These are phyloP conservation scores for Sphaerophoria taeniata DNA, from an alignment of 2,888 invertebrate genomes.

Conservation along the genomic window DNA sequence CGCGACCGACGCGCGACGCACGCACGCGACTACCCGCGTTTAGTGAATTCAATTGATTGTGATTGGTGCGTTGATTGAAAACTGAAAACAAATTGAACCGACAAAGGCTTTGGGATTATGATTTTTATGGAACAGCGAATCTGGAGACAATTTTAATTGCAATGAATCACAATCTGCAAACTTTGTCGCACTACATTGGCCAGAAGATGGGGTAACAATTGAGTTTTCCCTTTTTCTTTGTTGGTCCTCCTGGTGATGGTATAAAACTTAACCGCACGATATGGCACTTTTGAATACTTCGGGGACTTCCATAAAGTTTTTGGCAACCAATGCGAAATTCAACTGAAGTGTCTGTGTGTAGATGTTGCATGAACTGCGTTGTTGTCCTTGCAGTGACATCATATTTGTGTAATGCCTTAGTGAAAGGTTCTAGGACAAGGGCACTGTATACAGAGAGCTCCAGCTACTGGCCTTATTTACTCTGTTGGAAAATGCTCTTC, in stretches of 20 bases:
- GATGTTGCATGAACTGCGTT: neutral
- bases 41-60: constrained; percentile 51
- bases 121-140: constrained; percentile 47
- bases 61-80: constrained; percentile 49
- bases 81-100: constrained; percentile 40
- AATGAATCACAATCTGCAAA: constrained; percentile 71
- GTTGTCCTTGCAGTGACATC: constrained; percentile 61
- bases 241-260: neutral
- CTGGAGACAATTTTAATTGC: constrained; percentile 49
- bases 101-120: constrained; percentile 20
- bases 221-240: neutral
- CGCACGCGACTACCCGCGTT: neutral
- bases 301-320: constrained; percentile 40
- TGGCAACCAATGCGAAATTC: constrained; percentile 24
- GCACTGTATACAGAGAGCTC: neutral
- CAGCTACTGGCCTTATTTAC: constrained; percentile 31
- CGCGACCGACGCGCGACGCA: too few relatives aligned
- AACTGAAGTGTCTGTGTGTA: neutral
- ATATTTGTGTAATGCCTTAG: constrained; percentile 12
- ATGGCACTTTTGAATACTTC: constrained; percentile 61
- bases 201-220: constrained; percentile 75
- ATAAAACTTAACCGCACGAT: constrained; percentile 26
- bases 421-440: constrained; percentile 57
- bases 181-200: constrained; percentile 75
- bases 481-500: constrained; percentile 34